phyloP scores from a whole-genome alignment of 2,113 vertebrate species.

The Pheucticus melanocephalus region DNA sequence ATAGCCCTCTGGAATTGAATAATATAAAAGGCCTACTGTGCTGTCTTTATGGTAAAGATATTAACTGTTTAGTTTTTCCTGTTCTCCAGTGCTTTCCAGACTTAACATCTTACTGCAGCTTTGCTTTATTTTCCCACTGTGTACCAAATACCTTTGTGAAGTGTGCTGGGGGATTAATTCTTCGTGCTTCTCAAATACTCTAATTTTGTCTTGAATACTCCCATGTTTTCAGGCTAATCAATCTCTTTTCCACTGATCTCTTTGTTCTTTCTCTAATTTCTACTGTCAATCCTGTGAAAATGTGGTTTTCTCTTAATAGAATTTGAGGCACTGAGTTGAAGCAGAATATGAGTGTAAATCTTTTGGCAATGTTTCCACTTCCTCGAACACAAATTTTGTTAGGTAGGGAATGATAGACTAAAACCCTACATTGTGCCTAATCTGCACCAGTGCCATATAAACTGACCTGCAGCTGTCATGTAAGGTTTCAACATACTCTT shows the following conservation, averaged over 20 bases:
- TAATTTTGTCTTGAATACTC: not conserved
- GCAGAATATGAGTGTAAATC: not conserved
- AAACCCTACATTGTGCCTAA: not conserved
- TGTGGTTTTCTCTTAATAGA: not conserved
- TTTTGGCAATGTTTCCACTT: not conserved
- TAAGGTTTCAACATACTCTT: not conserved
- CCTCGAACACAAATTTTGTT: not conserved
- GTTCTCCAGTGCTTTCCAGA: not conserved
- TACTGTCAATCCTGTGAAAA: not conserved
- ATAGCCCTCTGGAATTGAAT: not conserved
- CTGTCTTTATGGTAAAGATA: not conserved
- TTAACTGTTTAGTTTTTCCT: not conserved
- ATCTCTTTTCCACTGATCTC: not conserved
- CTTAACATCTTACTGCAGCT: not conserved
- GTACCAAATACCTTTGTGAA: not conserved
- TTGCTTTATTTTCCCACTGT: not conserved
- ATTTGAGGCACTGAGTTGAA: not conserved
- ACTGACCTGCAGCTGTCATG: not conserved
- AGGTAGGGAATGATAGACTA: accelerated
- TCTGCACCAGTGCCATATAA: not conserved
- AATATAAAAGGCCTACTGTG: not conserved
- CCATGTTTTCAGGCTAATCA: not conserved
- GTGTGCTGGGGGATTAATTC: not conserved
- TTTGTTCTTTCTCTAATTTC: not conserved
- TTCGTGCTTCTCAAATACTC: not conserved